These are phyloP conservation scores for Eupithecia inturbata DNA, from an alignment of 2,888 invertebrate species.

Conservation along the genomic window DNA sequence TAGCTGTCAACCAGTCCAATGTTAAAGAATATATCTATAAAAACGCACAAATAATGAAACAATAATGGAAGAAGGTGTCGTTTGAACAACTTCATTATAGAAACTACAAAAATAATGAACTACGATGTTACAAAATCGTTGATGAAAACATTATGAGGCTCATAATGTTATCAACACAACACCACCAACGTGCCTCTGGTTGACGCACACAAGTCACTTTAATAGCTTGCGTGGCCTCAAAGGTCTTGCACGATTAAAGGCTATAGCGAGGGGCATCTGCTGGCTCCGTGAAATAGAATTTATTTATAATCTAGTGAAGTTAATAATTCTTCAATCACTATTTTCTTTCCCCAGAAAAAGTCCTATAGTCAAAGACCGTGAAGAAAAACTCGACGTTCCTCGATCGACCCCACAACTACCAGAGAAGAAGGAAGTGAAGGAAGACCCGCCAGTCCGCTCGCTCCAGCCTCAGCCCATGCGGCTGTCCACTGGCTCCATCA, in stretches of 20 bases:
- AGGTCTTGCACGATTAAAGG: neutral
- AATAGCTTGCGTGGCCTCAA: neutral
- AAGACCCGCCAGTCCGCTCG: constrained; percentile 81
- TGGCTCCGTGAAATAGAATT: neutral
- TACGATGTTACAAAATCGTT: neutral
- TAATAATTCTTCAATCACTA: neutral
- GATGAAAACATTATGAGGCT: neutral
- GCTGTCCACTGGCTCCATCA: constrained; percentile 85
- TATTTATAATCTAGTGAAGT: neutral
- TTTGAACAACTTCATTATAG: neutral
- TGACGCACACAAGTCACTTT: neutral
- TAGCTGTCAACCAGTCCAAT: neutral
- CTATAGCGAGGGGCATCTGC: neutral
- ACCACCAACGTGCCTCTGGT: no score
- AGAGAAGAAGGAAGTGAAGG: constrained; percentile 47
- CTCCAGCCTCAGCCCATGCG: constrained; percentile 72
- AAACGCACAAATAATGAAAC: neutral
- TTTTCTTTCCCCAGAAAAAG: constrained; percentile 56
- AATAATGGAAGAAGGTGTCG: neutral
- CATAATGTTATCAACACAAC: no score
- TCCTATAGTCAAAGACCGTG: constrained; percentile 70
- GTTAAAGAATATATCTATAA: neutral
- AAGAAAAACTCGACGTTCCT: constrained; percentile 48
- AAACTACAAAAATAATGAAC: neutral
- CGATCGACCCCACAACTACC: neutral